phyloP scores from a whole-genome alignment of 2,113 vertebrate genomes.

The Pogona vitticeps region DNA sequence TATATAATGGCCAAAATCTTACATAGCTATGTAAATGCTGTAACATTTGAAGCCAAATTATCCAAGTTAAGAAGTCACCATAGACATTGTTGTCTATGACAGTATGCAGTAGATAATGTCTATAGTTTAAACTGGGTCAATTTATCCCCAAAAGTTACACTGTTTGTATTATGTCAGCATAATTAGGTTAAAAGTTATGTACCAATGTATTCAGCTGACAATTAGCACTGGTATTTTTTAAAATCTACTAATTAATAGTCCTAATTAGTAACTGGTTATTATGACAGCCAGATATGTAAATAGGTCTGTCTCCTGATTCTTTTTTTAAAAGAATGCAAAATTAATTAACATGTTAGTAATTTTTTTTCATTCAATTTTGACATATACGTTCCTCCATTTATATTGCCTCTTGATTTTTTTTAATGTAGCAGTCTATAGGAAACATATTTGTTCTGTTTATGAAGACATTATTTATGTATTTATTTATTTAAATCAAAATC shows the following conservation, averaged over 20 bases:
- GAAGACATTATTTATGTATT: background rate
- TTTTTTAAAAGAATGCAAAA: background rate
- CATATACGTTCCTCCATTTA: background rate
- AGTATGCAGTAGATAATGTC: too few species aligned
- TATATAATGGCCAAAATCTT: too few species aligned
- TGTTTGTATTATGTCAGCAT: too few species aligned
- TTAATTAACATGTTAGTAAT: background rate
- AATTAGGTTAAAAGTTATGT: background rate
- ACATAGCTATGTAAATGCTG: too few species aligned
- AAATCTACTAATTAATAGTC: background rate
- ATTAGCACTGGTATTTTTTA: background rate
- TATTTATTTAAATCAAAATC: background rate
- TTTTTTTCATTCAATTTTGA: background rate
- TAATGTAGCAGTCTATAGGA: background rate
- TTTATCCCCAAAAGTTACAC: too few species aligned
- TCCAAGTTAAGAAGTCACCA: too few species aligned
- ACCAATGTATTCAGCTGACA: background rate
- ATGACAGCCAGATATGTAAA: background rate
- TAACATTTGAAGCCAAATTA: too few species aligned
- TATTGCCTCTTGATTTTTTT: background rate
- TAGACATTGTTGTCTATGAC: too few species aligned
- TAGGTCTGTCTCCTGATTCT: background rate
- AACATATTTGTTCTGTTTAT: slow-evolving; percentile 2
- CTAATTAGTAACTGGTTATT: background rate
- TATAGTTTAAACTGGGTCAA: too few species aligned